Base-by-base conservation (phyloP, 1,140 invertebrate species). In the Rhagoletis pomonella region DNA sequence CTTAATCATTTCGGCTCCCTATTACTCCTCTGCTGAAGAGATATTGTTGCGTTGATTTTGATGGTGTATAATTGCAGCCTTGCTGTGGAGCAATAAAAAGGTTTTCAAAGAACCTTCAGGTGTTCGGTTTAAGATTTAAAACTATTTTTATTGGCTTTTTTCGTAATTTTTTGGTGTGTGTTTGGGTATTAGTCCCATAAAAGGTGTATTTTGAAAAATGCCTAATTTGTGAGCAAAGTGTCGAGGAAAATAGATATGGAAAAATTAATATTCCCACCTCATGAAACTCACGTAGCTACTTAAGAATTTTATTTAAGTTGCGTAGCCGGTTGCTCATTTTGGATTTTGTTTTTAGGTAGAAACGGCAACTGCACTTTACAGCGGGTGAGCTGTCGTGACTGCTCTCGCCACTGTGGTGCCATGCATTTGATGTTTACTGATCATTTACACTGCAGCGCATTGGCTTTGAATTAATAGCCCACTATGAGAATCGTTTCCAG, bases 381-480 rank as follows among this genome's bases (percentile, higher is more conserved):
- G 60, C 4, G 47, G 39, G 44, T 50, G 44, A 9, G 47, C 12
- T 81, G 17, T 81, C 29, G 29, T 29, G 29, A 29, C 29, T 81
- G 44, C 47, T 81, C 1, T 19, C 55, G 47, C 12, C 55, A 17
- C 12, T 50, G 47, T 58, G 50, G 19, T 55, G 47, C 14, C 29
- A 29, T 81, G 47, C 47, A n/a, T 81, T 19, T 81, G 73, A 81
- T 47, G 47, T 81, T 81, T 81, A 81, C 50, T 81, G 73, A 81
- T 55, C 73, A n/a, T 55, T 81, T 81, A n/a, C 47, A 81, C 47
- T 55, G 73, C 73, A 9, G 17, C 47, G 47, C 73, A 81, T 55
- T 55, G 47, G 14, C 55, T 55, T 81, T 81, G n/a, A 81, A 81
- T 81, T 81, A 81, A 81, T 17, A 44, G 47, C 44, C 47, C 19